Evolutionary conservation across 2,888 invertebrate genomes (phyloP), one percentile per base, ranked within the genome.

Genomic region (Limenitis arthemis): DNA sequence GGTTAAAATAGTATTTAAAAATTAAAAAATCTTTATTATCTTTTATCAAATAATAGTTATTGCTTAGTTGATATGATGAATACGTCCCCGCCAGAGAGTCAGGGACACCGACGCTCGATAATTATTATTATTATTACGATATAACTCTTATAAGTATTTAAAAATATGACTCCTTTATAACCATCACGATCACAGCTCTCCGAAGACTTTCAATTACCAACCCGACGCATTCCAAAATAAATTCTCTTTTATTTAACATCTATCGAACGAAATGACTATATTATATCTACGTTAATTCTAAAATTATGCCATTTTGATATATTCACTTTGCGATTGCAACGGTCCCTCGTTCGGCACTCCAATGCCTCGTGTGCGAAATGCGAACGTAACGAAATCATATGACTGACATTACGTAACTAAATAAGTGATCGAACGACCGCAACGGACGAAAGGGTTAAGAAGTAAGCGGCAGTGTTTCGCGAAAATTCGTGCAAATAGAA

Each of bases 111-210:
- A 54, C 55, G 54, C 51, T 46, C 44, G 48, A 47, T 39, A 49
- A 30, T 47, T 33, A 36, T 30, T 36, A 30, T 37, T 12, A 46
- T 30, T 72, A 77, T 80, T 82, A 83, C 81, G 77, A 80, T 75
- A 75, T 81, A 82, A 84, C 78, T 79, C 85, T 83, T 85, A 84
- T 69, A 75, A 75, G 61, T 82, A 83, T 79, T 85, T 81, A 85
- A 85, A 86, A 84, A 86, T 86, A 86, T 86, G 85, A 86, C 85
- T 86, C 81, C 79, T 75, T 84, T 84, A 79, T 82, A 83, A 81
- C 85, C 85, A 75, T 84, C 85, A 72, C 77, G 77, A 86, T 86
- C 85, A 86, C 85, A 86, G 85, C 85, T 80, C 79, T 81, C 85
- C 85, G 74, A 79, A 83, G 83, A 83, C 85, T 77, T 79, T 77